These are phyloP conservation scores for Parauchenoglanis punctatus DNA, from an alignment of 2,797 vertebrate genomes.

Conservation along the genomic window DNA sequence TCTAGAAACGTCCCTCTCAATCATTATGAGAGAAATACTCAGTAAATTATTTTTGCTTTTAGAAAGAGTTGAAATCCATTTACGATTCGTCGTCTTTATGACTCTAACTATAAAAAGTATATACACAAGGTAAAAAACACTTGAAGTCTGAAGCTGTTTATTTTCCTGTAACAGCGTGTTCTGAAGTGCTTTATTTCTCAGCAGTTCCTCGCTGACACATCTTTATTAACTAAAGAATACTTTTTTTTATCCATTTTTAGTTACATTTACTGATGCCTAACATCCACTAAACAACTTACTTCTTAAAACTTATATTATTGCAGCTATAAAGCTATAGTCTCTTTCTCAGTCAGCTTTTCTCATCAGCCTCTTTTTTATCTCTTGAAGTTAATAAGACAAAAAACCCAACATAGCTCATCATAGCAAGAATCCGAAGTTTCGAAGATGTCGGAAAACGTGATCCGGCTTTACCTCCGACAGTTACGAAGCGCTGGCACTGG, in stretches of 20 bases:
- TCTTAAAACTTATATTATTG: background rate
- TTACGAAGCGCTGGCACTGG: background rate
- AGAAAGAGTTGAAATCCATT: background rate
- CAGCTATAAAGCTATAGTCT: background rate
- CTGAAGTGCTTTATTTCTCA: background rate
- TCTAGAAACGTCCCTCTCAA: background rate
- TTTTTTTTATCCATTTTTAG: background rate
- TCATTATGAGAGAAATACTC: background rate
- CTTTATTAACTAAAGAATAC: background rate
- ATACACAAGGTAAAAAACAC: background rate
- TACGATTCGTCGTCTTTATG: background rate
- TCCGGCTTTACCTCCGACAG: background rate
- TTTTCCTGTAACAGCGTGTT: background rate
- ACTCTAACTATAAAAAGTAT: background rate
- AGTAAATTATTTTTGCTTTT: background rate
- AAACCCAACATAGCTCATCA: too few species aligned
- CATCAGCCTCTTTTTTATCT: background rate
- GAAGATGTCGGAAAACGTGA: too few species aligned
- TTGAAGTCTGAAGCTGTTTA: background rate
- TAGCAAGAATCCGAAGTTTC: too few species aligned
- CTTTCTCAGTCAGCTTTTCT: background rate
- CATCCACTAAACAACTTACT: too few species aligned
- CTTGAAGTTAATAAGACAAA: too few species aligned
- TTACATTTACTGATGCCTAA: background rate
- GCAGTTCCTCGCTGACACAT: too few species aligned